Base-by-base conservation (phyloP, 2,797 vertebrate genomes). In the Lepus townsendii region DNA sequence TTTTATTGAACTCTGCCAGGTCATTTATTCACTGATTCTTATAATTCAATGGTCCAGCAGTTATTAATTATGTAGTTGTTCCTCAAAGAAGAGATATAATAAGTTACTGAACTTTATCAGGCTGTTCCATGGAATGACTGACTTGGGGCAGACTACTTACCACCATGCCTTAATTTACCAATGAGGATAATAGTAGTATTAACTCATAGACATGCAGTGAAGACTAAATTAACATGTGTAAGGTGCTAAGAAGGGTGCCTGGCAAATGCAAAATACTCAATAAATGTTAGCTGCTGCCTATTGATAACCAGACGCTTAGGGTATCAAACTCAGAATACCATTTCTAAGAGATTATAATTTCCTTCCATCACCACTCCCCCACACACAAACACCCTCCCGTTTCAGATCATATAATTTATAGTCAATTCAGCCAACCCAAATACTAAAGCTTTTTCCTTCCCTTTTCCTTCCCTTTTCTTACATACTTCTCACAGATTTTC, bases 301-400 rank as follows among this genome's bases (percentile, higher is more conserved):
- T 69, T 95, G 72, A 14, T 69, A 75, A n/a, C 13, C 65, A 75
- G 42, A 52, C 5, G 32, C 68, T 57, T 38, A 75, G 24, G 42
- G 35, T 32, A 57, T 83, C 90, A 68, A 82, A 90, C 42, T 22
- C 69, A 38, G 54, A 93, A 57, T 50, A 30, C 30, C 26, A 20
- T 38, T 91, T 94, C 69, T 32, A 66, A 83, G 30, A 92, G 24
- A 68, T n/a, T 60, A 63, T 83, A n/a, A 22, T 42, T 69, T 86
- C 30, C 82, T 85, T 62, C 73, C 32, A 22, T 77, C 27, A 77
- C 8, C 4, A 3, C 1, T 38, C 5, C 10, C 26, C 16, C 42
- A 24, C 32, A 52, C 4, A 14, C 27, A 71, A 57, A 65, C 30
- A n/a, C 7, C 24, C 32, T 62, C 32, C 63, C 65, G 30, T 69